Evolutionary conservation across 1,140 invertebrate genomes (phyloP).

Genomic region (Trissolcus basalis): DNA sequence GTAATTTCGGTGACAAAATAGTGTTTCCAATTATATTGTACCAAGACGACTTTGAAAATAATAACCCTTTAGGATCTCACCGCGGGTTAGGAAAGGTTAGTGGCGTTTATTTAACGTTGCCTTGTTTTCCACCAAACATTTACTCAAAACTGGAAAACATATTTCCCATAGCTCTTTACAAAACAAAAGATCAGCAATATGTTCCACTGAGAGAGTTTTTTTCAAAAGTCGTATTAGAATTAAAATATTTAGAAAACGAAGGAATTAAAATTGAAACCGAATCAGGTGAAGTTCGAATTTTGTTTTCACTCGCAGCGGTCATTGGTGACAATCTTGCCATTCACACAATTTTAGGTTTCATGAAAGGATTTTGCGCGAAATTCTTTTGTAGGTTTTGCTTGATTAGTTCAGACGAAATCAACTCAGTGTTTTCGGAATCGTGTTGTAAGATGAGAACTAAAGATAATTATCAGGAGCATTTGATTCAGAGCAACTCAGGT

Average conservation of each 20-base stretch:
- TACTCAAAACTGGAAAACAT: too few relatives aligned
- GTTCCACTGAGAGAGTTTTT: constrained; percentile 24
- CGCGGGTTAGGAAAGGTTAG: too few relatives aligned
- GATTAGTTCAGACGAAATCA: constrained; percentile 22
- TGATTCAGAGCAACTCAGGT: too few relatives aligned
- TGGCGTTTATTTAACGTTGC: too few relatives aligned
- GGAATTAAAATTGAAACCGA: constrained; percentile 11
- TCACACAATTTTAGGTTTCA: constrained; percentile 41
- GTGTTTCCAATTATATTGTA: too few relatives aligned
- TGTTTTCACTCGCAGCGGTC: constrained; percentile 28
- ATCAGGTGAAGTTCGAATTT: constrained; percentile 10
- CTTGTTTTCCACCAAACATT: too few relatives aligned
- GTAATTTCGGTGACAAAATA: too few relatives aligned
- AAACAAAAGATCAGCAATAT: constrained; percentile 3
- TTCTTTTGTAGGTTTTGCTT: constrained; percentile 39
- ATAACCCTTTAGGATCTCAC: too few relatives aligned
- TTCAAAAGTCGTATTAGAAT: constrained; percentile 17
- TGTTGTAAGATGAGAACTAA: constrained; percentile 5
- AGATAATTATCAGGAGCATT: too few relatives aligned
- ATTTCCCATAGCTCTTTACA: too few relatives aligned
- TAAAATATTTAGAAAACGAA: constrained; percentile 13
- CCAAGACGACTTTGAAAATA: too few relatives aligned
- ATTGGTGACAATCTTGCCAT: constrained; percentile 39
- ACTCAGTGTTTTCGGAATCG: constrained; percentile 14
- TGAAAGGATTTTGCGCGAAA: constrained; percentile 31